Base-by-base conservation (phyloP, 2,113 vertebrate species). In the Sebastes fasciatus region DNA sequence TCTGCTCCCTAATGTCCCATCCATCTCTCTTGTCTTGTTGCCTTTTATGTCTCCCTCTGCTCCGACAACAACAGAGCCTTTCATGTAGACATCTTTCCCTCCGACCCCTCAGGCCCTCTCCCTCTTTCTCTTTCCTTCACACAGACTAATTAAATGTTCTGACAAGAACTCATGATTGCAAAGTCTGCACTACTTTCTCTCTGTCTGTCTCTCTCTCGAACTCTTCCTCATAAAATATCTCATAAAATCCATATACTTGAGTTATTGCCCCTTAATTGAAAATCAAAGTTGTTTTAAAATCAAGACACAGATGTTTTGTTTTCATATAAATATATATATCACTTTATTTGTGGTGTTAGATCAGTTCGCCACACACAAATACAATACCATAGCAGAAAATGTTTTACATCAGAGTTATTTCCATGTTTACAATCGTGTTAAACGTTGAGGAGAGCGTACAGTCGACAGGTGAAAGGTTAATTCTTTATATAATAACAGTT, bases 71-170 rank as follows among this genome's bases (percentile, higher is more conserved):
- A 94, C 91, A 80, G 89, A 62, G 67, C 82, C 94, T 94, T 95
- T 95, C 90, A 95, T 94, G 89, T 88, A 43, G 70, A 66, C 88
- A 85, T 93, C 92, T 89, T 87, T 88, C 86, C 85, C 79, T 82
- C 72, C 9, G 46, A 65, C 45, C 92, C 92, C 94, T 91, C 86
- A 55, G 92, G 92, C 91, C 55, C 57, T 89, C 88, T 77, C 68
- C 80, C 83, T 89, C 91, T 84, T 78, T 90, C 88, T 87, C 86
- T 87, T 88, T 88, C 74, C 74, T 91, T 94, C 92, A 90, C 90
- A 88, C 89, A 80, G 84, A 70, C 90, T 95, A 94, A 95, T 94
- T 94, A 93, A 94, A 95, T 93, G 92, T 91, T 93, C 92, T 77
- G 80, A 91, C 85, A 72, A 91, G 88, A 93, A 91, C 91, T 91